Evolutionary conservation across 2,888 invertebrate genomes (phyloP).

Genomic region (Patella ulyssiponensis): DNA sequence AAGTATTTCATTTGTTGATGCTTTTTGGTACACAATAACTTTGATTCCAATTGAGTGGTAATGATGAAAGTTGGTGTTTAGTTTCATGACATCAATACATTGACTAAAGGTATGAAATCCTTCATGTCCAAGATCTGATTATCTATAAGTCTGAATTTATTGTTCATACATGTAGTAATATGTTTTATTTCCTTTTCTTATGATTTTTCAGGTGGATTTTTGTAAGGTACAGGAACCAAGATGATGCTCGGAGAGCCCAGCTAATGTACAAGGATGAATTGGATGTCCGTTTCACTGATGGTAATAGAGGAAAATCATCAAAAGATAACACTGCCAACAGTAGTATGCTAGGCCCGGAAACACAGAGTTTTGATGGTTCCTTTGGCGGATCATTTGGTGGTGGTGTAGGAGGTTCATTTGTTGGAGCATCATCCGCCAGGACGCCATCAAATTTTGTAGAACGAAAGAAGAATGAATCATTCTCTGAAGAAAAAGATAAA

Average conservation of each 20-base stretch:
- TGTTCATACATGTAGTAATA: background rate
- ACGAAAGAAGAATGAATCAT: too few relatives aligned
- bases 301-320: slow-evolving; percentile 14
- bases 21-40: too few relatives aligned
- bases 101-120: too few relatives aligned
- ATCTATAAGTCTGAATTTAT: too few relatives aligned
- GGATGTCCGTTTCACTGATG: slow-evolving; percentile 35
- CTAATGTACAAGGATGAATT: slow-evolving; percentile 34
- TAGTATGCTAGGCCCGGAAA: background rate
- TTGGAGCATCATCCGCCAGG: background rate
- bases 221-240: slow-evolving; percentile 35
- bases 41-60: too few relatives aligned
- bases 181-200: background rate
- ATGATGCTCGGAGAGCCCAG: slow-evolving; percentile 36
- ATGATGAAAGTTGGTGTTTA: too few relatives aligned
- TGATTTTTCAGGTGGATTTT: slow-evolving; percentile 39
- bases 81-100: too few relatives aligned
- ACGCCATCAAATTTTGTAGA: too few relatives aligned
- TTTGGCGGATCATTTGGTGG: background rate
- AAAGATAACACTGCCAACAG: background rate
- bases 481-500: too few relatives aligned
- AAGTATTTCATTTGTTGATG: too few relatives aligned
- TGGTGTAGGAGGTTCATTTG: background rate
- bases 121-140: too few relatives aligned
- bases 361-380: background rate